Conservation (phyloP, 2,797 vertebrate species). For the Chaenodraco wilsoni region DNA sequence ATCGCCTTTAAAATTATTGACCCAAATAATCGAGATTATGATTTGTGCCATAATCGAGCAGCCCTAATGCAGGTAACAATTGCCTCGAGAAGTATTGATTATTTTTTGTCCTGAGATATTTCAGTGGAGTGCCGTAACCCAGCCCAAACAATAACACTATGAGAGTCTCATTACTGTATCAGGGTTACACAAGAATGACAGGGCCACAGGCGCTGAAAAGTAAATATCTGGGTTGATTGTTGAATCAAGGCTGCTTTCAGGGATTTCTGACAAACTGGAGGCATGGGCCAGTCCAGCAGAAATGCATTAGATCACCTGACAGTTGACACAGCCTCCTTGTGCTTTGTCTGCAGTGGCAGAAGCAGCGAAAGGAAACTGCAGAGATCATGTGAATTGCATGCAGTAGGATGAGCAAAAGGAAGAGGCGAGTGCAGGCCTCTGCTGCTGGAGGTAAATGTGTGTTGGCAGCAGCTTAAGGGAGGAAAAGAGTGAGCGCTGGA, state of each 20-base stretch:
- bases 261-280: constrained; percentile 53
- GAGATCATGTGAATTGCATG: constrained; percentile 50
- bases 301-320: constrained; percentile 60
- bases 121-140: too few relatives aligned
- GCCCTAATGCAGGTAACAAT: too few relatives aligned
- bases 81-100: too few relatives aligned
- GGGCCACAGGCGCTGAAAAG: constrained; percentile 2
- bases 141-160: too few relatives aligned
- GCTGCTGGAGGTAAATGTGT: constrained; percentile 73
- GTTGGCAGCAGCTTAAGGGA: constrained; percentile 77
- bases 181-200: background rate
- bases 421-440: constrained; percentile 44
- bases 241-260: constrained; percentile 19
- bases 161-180: background rate
- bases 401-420: constrained; percentile 32
- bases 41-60: too few relatives aligned
- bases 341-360: constrained; percentile 48
- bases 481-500: constrained; percentile 54
- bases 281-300: constrained; percentile 43
- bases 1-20: too few relatives aligned
- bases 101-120: too few relatives aligned
- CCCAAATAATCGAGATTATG: too few relatives aligned
- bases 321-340: constrained; percentile 47
- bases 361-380: constrained; percentile 27
- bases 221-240: background rate